Evolutionary conservation across 2,888 invertebrate genomes (phyloP).

Genomic region (Dryomyza anilis): DNA sequence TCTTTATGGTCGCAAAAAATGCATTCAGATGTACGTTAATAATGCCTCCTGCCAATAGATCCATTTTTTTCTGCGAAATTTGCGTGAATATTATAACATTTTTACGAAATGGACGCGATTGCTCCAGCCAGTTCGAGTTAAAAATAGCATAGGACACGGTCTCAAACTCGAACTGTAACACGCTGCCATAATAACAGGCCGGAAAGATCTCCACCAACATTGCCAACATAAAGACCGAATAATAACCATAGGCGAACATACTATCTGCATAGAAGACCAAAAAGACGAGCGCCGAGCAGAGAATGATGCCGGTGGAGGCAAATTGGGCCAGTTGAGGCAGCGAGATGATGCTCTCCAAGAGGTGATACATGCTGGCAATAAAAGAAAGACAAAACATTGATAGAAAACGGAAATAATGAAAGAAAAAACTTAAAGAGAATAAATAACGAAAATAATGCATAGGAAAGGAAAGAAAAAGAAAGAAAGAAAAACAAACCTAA

Average conservation of each 20-base stretch:
- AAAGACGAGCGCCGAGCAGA: constrained; percentile 32
- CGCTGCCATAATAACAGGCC: constrained; percentile 36
- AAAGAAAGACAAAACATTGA: too few relatives aligned
- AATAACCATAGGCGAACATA: constrained; percentile 30
- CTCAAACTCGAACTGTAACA: constrained; percentile 34
- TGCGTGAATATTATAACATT: constrained; percentile 32
- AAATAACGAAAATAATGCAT: too few relatives aligned
- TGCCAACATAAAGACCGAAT: constrained; percentile 27
- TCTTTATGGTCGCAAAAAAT: constrained; percentile 37
- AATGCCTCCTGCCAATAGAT: constrained; percentile 34
- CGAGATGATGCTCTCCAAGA: constrained; percentile 29
- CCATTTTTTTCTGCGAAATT: constrained; percentile 26
- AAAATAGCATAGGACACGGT: constrained; percentile 36
- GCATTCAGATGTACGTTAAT: constrained; percentile 34
- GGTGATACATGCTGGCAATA: constrained; percentile 27
- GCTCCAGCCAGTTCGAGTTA: constrained; percentile 35
- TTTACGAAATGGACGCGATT: constrained; percentile 27
- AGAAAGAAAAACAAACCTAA: too few relatives aligned
- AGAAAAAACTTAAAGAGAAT: too few relatives aligned
- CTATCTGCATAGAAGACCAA: constrained; percentile 33
- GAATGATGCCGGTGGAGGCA: constrained; percentile 30
- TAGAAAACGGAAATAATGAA: too few relatives aligned
- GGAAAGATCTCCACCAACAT: constrained; percentile 35
- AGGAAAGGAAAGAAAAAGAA: too few relatives aligned
- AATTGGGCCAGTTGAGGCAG: constrained; percentile 30